These are phyloP conservation scores for Acanthosepion pharaonis DNA, from an alignment of 2,888 invertebrate genomes.

Conservation along the genomic window DNA sequence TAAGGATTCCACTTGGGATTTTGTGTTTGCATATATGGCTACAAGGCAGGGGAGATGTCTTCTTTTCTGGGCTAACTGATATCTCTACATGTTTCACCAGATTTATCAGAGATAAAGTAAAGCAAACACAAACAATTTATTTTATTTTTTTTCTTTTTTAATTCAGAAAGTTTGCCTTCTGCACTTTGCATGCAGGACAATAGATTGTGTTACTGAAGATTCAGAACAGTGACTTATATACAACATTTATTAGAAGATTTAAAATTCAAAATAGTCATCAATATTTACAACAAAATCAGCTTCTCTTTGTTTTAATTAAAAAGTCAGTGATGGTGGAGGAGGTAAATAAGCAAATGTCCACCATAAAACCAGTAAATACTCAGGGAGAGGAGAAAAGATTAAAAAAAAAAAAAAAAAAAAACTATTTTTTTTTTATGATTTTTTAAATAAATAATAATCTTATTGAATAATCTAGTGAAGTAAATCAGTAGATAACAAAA, in stretches of 20 bases:
- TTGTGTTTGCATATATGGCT: too few relatives aligned
- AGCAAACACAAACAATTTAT: background rate
- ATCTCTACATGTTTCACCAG: too few relatives aligned
- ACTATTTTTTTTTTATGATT: background rate
- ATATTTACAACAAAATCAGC: slow-evolving; percentile 23
- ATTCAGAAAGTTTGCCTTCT: background rate
- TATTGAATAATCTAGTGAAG: background rate
- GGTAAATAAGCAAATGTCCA: background rate
- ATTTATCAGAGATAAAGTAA: too few relatives aligned
- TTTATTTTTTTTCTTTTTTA: background rate
- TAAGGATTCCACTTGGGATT: too few relatives aligned
- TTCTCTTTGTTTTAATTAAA: background rate
- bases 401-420: background rate
- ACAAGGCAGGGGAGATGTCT: too few relatives aligned
- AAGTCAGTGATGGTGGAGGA: background rate
- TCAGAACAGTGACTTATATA: slow-evolving; percentile 1
- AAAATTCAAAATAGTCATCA: slow-evolving; percentile 15
- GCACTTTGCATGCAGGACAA: background rate
- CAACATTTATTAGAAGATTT: background rate
- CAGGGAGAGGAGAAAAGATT: background rate
- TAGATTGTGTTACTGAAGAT: background rate
- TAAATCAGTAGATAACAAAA: background rate
- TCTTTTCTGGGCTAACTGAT: too few relatives aligned
- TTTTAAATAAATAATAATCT: background rate
- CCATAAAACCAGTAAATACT: background rate